A percentile compares a stretch with the other conserved stretches of the same genome.
These are phyloP conservation scores for Acanthurus leucopareius DNA, from an alignment of 2,797 vertebrate species.

Conservation along the genomic window DNA sequence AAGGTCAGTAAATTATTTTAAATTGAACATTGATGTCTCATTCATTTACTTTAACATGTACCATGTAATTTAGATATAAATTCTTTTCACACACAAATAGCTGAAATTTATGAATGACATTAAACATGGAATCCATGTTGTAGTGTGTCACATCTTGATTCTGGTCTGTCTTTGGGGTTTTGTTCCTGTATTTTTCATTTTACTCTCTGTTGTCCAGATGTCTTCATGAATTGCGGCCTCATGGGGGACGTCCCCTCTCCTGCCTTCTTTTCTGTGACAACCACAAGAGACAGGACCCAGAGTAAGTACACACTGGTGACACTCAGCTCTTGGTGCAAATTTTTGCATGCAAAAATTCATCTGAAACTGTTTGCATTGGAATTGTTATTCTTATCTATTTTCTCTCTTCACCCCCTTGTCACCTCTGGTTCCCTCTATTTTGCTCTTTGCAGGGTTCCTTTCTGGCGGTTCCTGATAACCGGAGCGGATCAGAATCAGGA, in stretches of 20 bases:
- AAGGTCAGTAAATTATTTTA: slow-evolving; percentile 81
- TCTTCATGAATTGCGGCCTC: slow-evolving; percentile 97
- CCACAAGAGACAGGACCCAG: slow-evolving; percentile 98
- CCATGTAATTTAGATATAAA: neutral
- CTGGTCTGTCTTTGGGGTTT: neutral
- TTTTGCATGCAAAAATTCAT: neutral
- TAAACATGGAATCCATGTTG: neutral
- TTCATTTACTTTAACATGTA: neutral
- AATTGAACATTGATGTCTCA: neutral
- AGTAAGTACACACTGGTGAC: slow-evolving; percentile 86
- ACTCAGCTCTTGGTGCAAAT: neutral
- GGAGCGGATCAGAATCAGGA: slow-evolving; percentile 98
- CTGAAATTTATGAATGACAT: neutral
- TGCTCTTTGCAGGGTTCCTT: slow-evolving; percentile 89
- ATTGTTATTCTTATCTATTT: neutral
- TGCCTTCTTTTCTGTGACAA: slow-evolving; percentile 99
- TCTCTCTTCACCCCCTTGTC: neutral
- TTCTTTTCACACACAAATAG: too few species aligned
- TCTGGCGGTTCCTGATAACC: slow-evolving; percentile 98
- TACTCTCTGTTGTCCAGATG: slow-evolving; percentile 83
- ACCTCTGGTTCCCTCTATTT: neutral
- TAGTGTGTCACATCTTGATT: neutral
- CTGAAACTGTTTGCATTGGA: neutral
- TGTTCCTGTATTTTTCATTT: fast-evolving
- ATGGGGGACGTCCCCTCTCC: slow-evolving; percentile 94